These are phyloP conservation scores for Hipparchia sbordonii DNA, from an alignment of 2,888 invertebrate species.

Conservation along the genomic window DNA sequence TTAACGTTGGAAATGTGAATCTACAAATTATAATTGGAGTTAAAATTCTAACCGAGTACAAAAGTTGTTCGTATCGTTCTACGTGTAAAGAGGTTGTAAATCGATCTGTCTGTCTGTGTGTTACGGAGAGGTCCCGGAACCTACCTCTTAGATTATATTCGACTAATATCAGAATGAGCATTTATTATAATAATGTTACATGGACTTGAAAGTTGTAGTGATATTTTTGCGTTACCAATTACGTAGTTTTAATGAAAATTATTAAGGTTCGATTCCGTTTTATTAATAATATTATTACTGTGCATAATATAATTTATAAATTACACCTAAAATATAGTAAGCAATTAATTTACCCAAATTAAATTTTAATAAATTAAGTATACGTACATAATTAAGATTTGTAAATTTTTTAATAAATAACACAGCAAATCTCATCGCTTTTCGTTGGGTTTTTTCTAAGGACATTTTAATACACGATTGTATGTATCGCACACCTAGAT, in stretches of 20 bases:
- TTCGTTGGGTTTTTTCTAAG: neutral
- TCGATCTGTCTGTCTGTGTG: neutral
- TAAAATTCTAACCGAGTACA: conserved; percentile 7
- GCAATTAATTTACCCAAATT: neutral
- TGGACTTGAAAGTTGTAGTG: conserved; percentile 57
- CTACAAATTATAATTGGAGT: conserved; percentile 8
- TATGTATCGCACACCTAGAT: no score
- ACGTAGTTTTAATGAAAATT: conserved; percentile 57
- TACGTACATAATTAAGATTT: neutral
- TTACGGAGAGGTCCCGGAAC: conserved; percentile 40
- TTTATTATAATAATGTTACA: conserved; percentile 60
- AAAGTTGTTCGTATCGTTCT: conserved; percentile 1
- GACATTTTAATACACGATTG: no score
- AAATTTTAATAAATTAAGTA: neutral
- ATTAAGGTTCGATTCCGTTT: conserved; percentile 51
- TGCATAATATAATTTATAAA: conserved; percentile 32
- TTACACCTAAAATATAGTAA: neutral
- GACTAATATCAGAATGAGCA: conserved; percentile 59
- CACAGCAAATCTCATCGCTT: neutral
- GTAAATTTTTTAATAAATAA: neutral
- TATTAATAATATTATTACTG: neutral
- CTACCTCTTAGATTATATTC: conserved; percentile 55
- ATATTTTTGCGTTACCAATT: conserved; percentile 77
- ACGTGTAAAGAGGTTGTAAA: conserved; percentile 1
- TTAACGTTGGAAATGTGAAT: neutral